Evolutionary conservation across 37 sponge, comb jelly and placozoan species (phyloP), one percentile per base, ranked within the genome.

Genomic region (Hormiphora californensis): DNA sequence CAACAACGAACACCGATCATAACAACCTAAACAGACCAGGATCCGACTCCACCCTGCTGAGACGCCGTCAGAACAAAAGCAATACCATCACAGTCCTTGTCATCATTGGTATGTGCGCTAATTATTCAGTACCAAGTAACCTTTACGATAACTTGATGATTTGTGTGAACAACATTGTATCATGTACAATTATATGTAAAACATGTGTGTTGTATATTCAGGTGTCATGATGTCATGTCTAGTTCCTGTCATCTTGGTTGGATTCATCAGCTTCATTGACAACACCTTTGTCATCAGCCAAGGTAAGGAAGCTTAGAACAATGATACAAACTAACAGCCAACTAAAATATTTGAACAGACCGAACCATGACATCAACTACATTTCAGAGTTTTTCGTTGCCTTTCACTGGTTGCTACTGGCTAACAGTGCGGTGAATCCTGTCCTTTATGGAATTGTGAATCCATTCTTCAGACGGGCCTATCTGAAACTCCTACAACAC

Each of bases 211-310:
- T 15, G 9, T 15, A 49, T 49, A 17, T 49, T 21, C 81, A 73
- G 81, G 81, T 39, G 81, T 73, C 38, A 73, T 73, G 81, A 73
- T 73, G 81, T 73, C 81, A 15, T 73, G 81, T 73, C 25, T 73
- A 12, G 44, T 73, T 11, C 81, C 81, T 9, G 81, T 73, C 2
- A 15, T 36, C 0, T 21, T 73, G 9, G 81, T 73, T 15, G 81
- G 81, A 40, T 73, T 73, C 38, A 73, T 73, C 4, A 43, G 43
- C 81, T 73, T 73, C 46, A 73, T 73, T 19, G 81, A 73, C 81
- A 36, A 30, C 23, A 19, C 32, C 44, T 36, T 73, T n/a, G 43
- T 73, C 43, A 38, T 73, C 25, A 36, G 81, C n/a, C 81, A 43
- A 22, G 81, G 81, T 73, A 41, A 67, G 63, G 11, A 23, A 8